A percentile compares a stretch with the other conserved stretches of the same genome.
Conservation (phyloP, 2,888 invertebrate species). For the Mimachlamys varia region DNA sequence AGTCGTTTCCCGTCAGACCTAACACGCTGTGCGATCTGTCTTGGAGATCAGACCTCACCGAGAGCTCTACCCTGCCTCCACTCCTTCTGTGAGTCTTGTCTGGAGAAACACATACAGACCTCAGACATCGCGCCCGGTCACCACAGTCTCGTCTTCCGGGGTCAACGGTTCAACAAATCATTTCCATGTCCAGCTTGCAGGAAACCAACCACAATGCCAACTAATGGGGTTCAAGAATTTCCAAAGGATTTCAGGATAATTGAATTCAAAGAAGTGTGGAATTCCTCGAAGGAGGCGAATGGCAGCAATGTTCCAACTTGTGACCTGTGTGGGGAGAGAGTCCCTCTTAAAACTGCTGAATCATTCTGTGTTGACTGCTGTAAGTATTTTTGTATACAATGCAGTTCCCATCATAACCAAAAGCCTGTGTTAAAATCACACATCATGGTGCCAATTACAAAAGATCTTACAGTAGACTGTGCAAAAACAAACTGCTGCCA, state of each 20-base stretch:
- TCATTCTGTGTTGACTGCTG: slow-evolving; percentile 58
- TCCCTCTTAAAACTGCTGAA: slow-evolving; percentile 38
- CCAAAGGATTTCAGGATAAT: slow-evolving; percentile 60
- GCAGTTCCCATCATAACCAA: slow-evolving; percentile 46
- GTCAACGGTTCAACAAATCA: neutral
- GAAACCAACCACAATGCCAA: slow-evolving; percentile 47
- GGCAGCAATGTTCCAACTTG: slow-evolving; percentile 41
- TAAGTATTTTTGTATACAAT: slow-evolving; percentile 55
- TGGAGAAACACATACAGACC: slow-evolving; percentile 54
- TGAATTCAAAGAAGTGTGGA: slow-evolving; percentile 55
- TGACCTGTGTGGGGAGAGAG: slow-evolving; percentile 49
- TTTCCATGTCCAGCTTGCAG: slow-evolving; percentile 64
- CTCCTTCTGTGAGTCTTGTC: slow-evolving; percentile 60
- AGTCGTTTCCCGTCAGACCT: slow-evolving; percentile 45
- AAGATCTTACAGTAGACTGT: slow-evolving; percentile 14
- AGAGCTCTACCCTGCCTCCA: slow-evolving; percentile 61
- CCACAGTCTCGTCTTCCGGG: neutral
- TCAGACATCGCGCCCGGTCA: slow-evolving; percentile 22
- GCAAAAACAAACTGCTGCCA: slow-evolving; percentile 44
- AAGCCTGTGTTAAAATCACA: slow-evolving; percentile 53
- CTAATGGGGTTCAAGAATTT: slow-evolving; percentile 54
- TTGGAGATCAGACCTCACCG: slow-evolving; percentile 55
- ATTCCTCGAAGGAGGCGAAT: slow-evolving; percentile 39
- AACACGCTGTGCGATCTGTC: slow-evolving; percentile 61
- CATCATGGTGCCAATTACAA: slow-evolving; percentile 42